Base-by-base conservation (phyloP, 2,113 vertebrate genomes). In the Trichomycterus rosablanca region DNA sequence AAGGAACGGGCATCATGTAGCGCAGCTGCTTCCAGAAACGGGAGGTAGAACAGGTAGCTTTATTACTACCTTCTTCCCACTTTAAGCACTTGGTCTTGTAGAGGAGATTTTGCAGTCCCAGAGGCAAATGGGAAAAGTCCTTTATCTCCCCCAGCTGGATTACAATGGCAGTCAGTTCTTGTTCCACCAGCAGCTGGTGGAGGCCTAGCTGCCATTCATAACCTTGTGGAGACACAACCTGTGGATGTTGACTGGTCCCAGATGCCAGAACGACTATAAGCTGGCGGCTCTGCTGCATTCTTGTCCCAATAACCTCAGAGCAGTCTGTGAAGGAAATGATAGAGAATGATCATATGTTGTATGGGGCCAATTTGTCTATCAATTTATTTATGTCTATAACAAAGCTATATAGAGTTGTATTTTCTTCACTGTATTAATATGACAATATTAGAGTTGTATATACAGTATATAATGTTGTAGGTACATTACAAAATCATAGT, bases 21-120 rank as follows among this genome's bases (percentile, higher is more conserved):
- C 89, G 80, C 10, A 96, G 87, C 15, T 73, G 85, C 70, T 95
- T 95, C 93, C 92, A 94, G 69, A 95, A 94, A 45, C 54, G 78
- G 1, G 83, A 87, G 57, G 77, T 84, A 6, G 74, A 71, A 0
- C 68, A 70, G 0, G 57, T 14, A 12, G 71, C 61, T 0, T 3
- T 5, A 1, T 12, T 34, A 2, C 51, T 76, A 7, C 68, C 59
- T 7, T 78, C 74, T 0, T 57, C 68, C 91, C 91, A 93, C 18
- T 5, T 81, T n/a, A 95, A 7, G 10, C 88, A 83, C 45, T 87
- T 82, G 0, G 83, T 87, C 65, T 87, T 89, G 46, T 79, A 78
- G 15, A 78, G 86, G 52, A 95, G 75, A 48, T 91, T 91, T 71
- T 86, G 89, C 52, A 95, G 70, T 0, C 83, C 86, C 39, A 81